A percentile compares a stretch with the other conserved stretches of the same genome.
phyloP scores from a whole-genome alignment of 2,797 vertebrate genomes.

The Potorous gilbertii region DNA sequence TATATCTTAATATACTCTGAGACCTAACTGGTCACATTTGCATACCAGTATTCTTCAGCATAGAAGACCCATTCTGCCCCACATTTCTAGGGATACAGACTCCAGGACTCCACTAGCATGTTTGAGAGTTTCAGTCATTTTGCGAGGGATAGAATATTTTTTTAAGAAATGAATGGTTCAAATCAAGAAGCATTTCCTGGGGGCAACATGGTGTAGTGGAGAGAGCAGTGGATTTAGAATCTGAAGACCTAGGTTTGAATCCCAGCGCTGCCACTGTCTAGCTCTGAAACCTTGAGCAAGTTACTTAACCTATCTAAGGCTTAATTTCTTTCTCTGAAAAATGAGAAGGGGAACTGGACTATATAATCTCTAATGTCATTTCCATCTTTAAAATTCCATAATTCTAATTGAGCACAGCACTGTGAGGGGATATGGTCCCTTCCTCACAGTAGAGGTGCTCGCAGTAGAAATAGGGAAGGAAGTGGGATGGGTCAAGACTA shows the following conservation, averaged over 20 bases:
- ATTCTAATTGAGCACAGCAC: background rate
- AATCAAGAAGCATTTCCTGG: background rate
- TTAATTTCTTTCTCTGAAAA: background rate
- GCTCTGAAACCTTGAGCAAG: background rate
- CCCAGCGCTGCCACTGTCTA: background rate
- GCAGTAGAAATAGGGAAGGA: background rate
- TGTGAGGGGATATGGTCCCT: background rate
- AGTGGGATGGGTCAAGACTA: background rate
- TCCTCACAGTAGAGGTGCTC: background rate
- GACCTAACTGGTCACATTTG: background rate
- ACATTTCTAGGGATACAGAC: background rate
- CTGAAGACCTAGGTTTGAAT: background rate
- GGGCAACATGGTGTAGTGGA: background rate
- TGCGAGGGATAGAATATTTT: background rate
- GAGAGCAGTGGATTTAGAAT: background rate
- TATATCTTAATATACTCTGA: background rate
- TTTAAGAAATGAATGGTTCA: background rate
- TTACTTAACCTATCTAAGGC: background rate
- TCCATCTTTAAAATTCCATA: background rate
- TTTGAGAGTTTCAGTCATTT: background rate
- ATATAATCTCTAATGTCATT: background rate
- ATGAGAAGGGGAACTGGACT: background rate
- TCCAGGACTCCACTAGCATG: background rate
- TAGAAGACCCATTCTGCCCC: background rate
- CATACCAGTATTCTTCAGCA: background rate